Conservation (phyloP, 2,113 vertebrate species). For the Gila orcuttii region DNA sequence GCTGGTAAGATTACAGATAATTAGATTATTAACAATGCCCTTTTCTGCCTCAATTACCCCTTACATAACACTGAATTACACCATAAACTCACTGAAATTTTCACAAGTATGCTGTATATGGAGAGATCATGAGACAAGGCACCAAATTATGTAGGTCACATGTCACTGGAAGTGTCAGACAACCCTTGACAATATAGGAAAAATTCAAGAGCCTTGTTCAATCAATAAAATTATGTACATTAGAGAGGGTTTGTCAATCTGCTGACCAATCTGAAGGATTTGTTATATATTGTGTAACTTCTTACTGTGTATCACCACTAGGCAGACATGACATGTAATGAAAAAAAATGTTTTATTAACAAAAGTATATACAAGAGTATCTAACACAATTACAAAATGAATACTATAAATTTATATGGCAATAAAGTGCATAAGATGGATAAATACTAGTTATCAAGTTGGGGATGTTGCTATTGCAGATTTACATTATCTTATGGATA, state of each 20-base stretch:
- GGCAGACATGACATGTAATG: background rate
- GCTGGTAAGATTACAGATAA: constrained; percentile 29
- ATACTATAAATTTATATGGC: background rate
- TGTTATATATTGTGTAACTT: background rate
- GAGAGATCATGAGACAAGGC: background rate
- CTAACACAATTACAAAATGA: background rate
- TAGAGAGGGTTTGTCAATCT: background rate
- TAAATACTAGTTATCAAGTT: background rate
- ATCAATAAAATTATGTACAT: background rate
- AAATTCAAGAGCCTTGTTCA: background rate
- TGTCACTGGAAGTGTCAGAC: background rate
- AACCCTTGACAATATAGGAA: background rate
- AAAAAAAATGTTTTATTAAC: background rate
- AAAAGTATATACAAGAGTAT: background rate
- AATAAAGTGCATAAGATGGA: background rate
- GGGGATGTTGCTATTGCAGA: background rate
- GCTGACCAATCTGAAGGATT: background rate
- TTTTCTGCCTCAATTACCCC: constrained; percentile 47
- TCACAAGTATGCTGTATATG: constrained; percentile 14
- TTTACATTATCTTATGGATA: background rate
- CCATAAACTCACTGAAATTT: constrained; percentile 22
- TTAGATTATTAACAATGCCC: constrained; percentile 53
- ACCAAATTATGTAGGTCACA: background rate
- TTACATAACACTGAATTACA: constrained; percentile 47
- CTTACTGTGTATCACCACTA: background rate